Base-by-base conservation (phyloP, 2,888 invertebrate species). In the Cerceris ruficornis region DNA sequence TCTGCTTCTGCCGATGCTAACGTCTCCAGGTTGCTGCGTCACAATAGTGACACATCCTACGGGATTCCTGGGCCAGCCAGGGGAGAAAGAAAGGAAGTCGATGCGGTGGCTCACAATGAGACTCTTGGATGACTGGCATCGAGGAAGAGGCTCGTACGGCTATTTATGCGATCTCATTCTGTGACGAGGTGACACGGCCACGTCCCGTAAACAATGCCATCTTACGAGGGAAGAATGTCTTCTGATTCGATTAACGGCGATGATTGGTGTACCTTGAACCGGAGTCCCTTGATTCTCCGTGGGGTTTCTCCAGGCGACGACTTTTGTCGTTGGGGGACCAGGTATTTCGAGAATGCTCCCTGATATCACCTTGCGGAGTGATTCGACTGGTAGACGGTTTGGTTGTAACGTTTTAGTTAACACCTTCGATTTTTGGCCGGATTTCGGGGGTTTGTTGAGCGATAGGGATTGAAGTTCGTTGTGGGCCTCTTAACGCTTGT, bases 131-230 rank as follows among this genome's bases (percentile, higher is more conserved):
- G 85, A 85, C 84, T 84, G 61, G 84, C 79, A 57, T 64, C 73
- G 71, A 76, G 86, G 77, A 77, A 74, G 73, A 74, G 67, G 69
- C 59, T 64, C 68, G 52, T 58, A 59, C 71, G 69, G 85, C 81
- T 85, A 86, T 85, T 85, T 85, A 83, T 85, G 84, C 85, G 82
- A 80, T 86, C 86, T 83, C 86, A 83, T 86, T 80, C 84, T 61
- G 73, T 54, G 83, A 61, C 69, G 75, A 69, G 77, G 80, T 64
- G 81, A 85, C 84, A 82, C 80, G 74, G 70, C 75, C 86, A 74
- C 68, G 79, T 85, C 81, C 66, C 83, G 81, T 86, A 86, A 85
- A 85, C 86, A 86, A 85, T 86, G 78, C 81, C 57, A 74, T 82
- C 76, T 84, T 76, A 83, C 84, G 82, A 74, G 66, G 52, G 81